Evolutionary conservation across 2,797 vertebrate species (phyloP).

Genomic region (Sarcoramphus papa): DNA sequence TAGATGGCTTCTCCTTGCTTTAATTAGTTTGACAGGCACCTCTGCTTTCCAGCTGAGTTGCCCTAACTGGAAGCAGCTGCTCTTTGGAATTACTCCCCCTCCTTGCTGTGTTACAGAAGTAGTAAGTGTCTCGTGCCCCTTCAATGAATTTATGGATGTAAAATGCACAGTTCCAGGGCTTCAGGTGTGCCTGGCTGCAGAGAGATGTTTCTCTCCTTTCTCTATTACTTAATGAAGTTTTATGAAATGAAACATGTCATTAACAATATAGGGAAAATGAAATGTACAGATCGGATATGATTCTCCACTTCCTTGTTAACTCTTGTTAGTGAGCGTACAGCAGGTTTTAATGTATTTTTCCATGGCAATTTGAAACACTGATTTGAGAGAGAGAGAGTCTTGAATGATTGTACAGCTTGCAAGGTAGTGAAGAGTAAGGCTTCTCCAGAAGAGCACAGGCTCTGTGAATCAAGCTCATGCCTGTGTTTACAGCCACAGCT

Average conservation of each 20-base stretch:
- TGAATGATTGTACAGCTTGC: not conserved
- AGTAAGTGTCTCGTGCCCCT: not conserved
- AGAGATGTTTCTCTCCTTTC: not conserved
- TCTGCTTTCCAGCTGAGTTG: conserved; percentile 42
- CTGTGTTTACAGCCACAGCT: not conserved
- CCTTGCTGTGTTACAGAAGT: not conserved
- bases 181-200: not conserved
- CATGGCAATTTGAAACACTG: not conserved
- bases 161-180: not conserved
- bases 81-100: conserved; percentile 17
- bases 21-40: conserved; percentile 28
- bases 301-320: not conserved
- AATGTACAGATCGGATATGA: not conserved
- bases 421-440: not conserved
- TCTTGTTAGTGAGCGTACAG: not conserved
- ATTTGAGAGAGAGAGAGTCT: not conserved
- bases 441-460: not conserved
- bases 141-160: not conserved
- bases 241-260: not conserved
- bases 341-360: not conserved
- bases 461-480: not conserved
- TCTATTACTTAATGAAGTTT: not conserved
- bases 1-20: not conserved
- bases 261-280: not conserved
- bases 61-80: conserved; percentile 31